Conservation (phyloP, 2,113 vertebrate species). For the Otis tarda region DNA sequence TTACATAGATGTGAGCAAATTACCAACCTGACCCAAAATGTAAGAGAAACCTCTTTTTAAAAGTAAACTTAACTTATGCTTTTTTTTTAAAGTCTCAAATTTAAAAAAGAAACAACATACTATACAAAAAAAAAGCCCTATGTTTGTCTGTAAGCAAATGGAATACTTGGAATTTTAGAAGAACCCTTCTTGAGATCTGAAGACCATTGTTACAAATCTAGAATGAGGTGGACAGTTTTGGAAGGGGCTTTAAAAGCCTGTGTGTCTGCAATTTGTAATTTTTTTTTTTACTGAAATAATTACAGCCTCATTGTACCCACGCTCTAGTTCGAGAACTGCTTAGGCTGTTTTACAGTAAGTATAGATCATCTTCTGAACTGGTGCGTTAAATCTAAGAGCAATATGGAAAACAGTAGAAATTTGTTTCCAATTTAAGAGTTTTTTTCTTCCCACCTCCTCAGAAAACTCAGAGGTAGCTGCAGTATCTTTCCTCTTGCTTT, state of each 20-base stretch:
- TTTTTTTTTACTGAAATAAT: neutral
- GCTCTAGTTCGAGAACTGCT: neutral
- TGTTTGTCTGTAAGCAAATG: neutral
- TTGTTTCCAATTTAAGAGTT: neutral
- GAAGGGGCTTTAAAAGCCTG: neutral
- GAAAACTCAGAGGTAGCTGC: neutral
- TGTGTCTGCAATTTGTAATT: neutral
- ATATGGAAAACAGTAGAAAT: neutral
- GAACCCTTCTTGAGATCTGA: neutral
- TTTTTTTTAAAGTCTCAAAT: neutral
- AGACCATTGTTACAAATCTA: neutral
- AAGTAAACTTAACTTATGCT: neutral
- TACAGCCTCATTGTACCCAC: neutral
- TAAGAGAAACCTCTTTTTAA: neutral
- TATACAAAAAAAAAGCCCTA: neutral
- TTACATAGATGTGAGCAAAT: neutral
- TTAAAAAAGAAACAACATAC: neutral
- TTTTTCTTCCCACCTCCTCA: neutral
- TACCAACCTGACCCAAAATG: neutral
- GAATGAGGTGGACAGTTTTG: neutral
- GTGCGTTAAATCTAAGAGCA: neutral
- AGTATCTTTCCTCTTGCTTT: neutral
- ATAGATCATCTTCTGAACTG: neutral
- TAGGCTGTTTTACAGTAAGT: neutral
- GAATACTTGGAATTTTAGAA: neutral